Conservation (phyloP, 1,140 invertebrate species). For the Drosophila busckii region DNA sequence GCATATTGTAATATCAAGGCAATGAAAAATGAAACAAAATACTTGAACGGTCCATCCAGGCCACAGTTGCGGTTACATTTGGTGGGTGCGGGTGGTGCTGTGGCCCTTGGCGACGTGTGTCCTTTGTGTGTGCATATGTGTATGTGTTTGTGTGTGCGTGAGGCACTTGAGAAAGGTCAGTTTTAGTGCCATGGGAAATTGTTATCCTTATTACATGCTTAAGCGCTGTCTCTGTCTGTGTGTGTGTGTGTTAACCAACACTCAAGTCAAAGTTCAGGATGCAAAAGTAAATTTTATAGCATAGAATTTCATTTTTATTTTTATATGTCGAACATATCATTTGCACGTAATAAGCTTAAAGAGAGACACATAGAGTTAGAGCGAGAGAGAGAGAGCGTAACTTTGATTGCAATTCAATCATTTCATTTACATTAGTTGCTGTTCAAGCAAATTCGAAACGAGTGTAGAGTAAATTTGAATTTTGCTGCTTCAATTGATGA, state of each 20-base stretch:
- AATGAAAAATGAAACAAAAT: slow-evolving; percentile 11
- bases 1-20: neutral
- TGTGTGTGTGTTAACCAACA: slow-evolving; percentile 4
- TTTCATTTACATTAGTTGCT: too few relatives aligned
- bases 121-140: neutral
- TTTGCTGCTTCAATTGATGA: too few relatives aligned
- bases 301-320: slow-evolving; percentile 18
- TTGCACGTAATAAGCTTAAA: slow-evolving; percentile 16
- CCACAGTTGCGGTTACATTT: slow-evolving; percentile 1
- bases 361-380: neutral
- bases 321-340: slow-evolving; percentile 18
- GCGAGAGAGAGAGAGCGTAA: neutral
- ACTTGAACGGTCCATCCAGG: neutral
- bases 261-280: neutral
- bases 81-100: neutral
- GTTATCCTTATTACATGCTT: slow-evolving; percentile 66
- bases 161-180: slow-evolving; percentile 65
- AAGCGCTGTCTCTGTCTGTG: slow-evolving; percentile 4
- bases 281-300: slow-evolving; percentile 16
- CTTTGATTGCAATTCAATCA: too few relatives aligned
- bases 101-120: slow-evolving; percentile 11
- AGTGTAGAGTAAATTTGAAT: too few relatives aligned
- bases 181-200: slow-evolving; percentile 63
- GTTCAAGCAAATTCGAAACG: too few relatives aligned
- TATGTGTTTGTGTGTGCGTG: slow-evolving; percentile 10